Conservation (phyloP, 2,888 invertebrate species). For the Dasysyrphus tricinctus region DNA sequence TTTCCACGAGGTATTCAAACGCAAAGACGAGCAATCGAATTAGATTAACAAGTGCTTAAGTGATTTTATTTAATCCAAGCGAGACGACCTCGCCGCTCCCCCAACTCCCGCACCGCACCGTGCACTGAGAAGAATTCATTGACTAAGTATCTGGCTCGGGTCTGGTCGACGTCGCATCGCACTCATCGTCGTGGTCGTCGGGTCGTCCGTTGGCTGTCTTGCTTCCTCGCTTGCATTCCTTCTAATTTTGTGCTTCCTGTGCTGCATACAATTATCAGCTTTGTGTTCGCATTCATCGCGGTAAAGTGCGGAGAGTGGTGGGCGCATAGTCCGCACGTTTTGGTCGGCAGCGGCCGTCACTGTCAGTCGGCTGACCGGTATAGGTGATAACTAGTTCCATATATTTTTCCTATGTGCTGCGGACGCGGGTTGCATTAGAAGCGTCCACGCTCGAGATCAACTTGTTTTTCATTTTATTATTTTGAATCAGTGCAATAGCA, state of each 20-base stretch:
- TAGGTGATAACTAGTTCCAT: constrained; percentile 68
- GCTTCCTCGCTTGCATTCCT: constrained; percentile 73
- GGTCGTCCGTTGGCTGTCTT: constrained; percentile 47
- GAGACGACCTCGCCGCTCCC: constrained; percentile 53
- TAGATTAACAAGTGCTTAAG: constrained; percentile 74
- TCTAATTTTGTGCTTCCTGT: constrained; percentile 75
- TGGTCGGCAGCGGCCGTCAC: constrained; percentile 28
- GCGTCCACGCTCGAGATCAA: constrained; percentile 39
- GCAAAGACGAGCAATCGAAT: constrained; percentile 65
- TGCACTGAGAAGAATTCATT: constrained; percentile 58
- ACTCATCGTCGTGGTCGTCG: constrained; percentile 31
- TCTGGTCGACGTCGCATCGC: constrained; percentile 38
- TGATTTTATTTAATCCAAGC: constrained; percentile 71
- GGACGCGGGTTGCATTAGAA: constrained; percentile 46
- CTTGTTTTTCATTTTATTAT: constrained; percentile 41
- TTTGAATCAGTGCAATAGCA: constrained; percentile 33
- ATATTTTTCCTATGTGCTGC: constrained; percentile 21
- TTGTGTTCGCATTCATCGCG: constrained; percentile 39
- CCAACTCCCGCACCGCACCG: not conserved
- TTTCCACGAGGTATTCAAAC: constrained; percentile 43
- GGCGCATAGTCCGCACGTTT: constrained; percentile 32
- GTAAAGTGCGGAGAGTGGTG: constrained; percentile 32
- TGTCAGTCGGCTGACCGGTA: constrained; percentile 53
- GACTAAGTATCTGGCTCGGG: constrained; percentile 62
- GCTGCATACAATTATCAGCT: constrained; percentile 63